Conservation (phyloP, 2,113 vertebrate species). For the Varanus salvator region DNA sequence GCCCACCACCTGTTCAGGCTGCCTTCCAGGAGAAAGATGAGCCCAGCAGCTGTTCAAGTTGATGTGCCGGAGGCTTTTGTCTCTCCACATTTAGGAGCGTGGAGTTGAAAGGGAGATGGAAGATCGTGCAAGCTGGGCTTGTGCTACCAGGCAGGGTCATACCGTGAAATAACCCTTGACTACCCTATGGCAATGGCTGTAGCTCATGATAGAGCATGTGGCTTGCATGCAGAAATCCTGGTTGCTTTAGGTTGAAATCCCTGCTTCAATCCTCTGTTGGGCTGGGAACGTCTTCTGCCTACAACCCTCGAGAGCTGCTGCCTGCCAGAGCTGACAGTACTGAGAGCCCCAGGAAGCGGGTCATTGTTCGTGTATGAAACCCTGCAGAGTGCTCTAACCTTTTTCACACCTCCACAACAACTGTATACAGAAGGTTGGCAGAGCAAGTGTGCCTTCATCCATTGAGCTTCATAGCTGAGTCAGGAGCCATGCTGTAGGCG, state of each 20-base stretch:
- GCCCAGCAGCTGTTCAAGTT: conserved; percentile 6
- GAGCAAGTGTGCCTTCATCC: not conserved
- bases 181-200: not conserved
- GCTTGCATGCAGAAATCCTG: too few relatives aligned
- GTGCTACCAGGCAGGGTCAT: not conserved
- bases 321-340: too few relatives aligned
- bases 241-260: too few relatives aligned
- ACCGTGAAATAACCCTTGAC: not conserved
- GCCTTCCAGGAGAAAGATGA: conserved; percentile 4
- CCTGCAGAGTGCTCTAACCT: not conserved
- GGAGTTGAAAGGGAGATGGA: not conserved
- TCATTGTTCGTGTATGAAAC: not conserved
- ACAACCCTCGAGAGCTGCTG: too few relatives aligned
- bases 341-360: not conserved
- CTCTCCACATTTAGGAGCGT: not conserved
- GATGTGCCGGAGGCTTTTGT: not conserved
- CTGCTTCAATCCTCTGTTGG: too few relatives aligned
- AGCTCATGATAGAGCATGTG: not conserved
- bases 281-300: too few relatives aligned
- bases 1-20: not conserved
- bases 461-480: not conserved
- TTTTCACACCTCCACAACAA: not conserved
- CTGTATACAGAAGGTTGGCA: not conserved
- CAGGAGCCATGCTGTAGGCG: not conserved
- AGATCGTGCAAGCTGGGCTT: not conserved